Evolutionary conservation across 2,888 invertebrate genomes (phyloP).

Genomic region (Sarcophaga carnaria): DNA sequence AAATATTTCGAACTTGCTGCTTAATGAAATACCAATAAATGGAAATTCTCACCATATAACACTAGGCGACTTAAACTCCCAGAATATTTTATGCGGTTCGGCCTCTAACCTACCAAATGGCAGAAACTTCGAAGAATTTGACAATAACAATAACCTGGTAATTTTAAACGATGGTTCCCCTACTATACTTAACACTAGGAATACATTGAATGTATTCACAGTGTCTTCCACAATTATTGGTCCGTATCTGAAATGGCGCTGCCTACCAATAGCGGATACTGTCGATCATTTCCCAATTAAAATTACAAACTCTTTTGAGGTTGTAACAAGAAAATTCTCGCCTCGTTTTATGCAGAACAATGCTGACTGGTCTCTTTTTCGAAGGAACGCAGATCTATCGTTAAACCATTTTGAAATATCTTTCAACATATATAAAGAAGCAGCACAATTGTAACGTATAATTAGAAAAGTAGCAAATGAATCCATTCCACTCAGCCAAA

Average conservation of each 20-base stretch:
- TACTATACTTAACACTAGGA: background rate
- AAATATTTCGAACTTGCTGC: background rate
- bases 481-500: background rate
- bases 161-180: slow-evolving; percentile 27
- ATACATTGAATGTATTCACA: slow-evolving; percentile 2
- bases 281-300: slow-evolving; percentile 31
- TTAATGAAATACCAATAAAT: background rate
- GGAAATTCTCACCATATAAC: background rate
- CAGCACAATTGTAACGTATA: too few species aligned
- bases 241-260: background rate
- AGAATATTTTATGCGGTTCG: background rate
- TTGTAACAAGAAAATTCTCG: background rate
- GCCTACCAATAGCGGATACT: slow-evolving; percentile 6
- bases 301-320: slow-evolving; percentile 8
- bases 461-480: too few species aligned
- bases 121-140: slow-evolving; percentile 3
- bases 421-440: too few species aligned
- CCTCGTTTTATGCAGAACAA: background rate
- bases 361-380: slow-evolving; percentile 12
- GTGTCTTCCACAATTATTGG: slow-evolving; percentile 6
- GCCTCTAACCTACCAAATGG: background rate
- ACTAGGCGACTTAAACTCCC: too few species aligned
- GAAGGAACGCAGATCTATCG: background rate
- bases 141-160: background rate
- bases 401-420: too few species aligned